Conservation (phyloP, 1,140 invertebrate genomes). For the Gonioctena quinquepunctata region DNA sequence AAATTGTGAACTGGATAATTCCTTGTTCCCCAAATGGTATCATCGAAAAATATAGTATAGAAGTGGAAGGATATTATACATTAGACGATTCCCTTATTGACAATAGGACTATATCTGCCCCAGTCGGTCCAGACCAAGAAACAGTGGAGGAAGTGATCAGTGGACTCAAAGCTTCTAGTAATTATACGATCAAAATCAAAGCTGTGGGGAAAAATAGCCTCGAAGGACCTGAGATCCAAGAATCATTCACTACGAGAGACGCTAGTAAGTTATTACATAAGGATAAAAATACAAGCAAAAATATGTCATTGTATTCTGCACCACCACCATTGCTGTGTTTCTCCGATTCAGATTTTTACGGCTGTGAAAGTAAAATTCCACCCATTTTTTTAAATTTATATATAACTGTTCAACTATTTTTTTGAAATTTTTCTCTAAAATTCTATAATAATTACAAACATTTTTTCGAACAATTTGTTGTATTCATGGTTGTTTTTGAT, state of each 20-base stretch:
- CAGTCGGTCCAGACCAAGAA: not conserved
- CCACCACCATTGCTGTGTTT: too few relatives aligned
- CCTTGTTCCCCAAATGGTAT: conserved; percentile 31
- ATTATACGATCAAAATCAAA: not conserved
- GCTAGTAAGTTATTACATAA: not conserved
- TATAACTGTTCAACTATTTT: not conserved
- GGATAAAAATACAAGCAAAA: not conserved
- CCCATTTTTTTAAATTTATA: not conserved
- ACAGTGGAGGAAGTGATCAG: not conserved
- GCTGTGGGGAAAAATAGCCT: not conserved
- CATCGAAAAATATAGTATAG: conserved; percentile 3
- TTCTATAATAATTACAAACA: too few relatives aligned
- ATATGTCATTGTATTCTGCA: too few relatives aligned
- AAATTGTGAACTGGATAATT: conserved; percentile 11
- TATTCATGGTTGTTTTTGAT: too few relatives aligned
- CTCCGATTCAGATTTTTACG: too few relatives aligned
- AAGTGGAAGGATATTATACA: conserved; percentile 4
- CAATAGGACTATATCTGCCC: not conserved
- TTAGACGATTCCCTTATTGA: not conserved
- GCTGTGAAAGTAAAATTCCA: too few relatives aligned
- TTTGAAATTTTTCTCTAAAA: not conserved
- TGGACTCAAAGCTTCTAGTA: not conserved
- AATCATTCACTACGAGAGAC: not conserved
- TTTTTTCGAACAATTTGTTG: too few relatives aligned
- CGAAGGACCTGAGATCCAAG: not conserved